Conservation (phyloP, 2,797 vertebrate genomes). For the Paramormyrops hopkinsi region DNA sequence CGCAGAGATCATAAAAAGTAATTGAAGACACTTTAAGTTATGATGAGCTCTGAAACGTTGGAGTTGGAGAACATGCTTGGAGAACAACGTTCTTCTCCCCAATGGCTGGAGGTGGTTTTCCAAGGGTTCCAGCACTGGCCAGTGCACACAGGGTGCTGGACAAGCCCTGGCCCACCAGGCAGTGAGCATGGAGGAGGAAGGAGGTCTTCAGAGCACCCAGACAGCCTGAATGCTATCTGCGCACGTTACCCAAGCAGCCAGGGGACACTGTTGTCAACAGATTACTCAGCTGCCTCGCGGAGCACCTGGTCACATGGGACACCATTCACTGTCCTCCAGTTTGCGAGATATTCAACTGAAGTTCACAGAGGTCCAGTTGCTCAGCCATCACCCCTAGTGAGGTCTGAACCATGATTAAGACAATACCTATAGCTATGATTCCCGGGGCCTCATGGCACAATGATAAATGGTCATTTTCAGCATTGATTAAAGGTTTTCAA, state of each 20-base stretch:
- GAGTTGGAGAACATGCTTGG: neutral
- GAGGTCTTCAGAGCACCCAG: neutral
- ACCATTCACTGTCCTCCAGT: slow-evolving; percentile 25
- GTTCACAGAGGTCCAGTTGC: neutral
- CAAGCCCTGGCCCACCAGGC: neutral
- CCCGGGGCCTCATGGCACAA: neutral
- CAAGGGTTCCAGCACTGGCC: neutral
- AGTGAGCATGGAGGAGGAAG: neutral
- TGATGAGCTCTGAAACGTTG: neutral
- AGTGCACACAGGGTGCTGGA: neutral
- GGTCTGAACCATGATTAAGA: neutral
- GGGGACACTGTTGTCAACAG: neutral
- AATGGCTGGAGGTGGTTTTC: neutral
- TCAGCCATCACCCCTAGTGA: neutral
- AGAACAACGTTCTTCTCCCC: neutral
- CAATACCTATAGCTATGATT: neutral
- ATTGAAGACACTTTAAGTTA: neutral
- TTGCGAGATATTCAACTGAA: slow-evolving; percentile 13
- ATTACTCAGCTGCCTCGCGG: neutral
- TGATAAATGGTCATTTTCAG: neutral
- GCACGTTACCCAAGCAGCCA: neutral
- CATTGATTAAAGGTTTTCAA: neutral
- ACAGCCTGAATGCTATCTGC: neutral
- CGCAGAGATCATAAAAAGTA: neutral
- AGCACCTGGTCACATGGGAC: neutral